Evolutionary conservation across 2,797 vertebrate genomes (phyloP).

Genomic region (Eospalax fontanierii): DNA sequence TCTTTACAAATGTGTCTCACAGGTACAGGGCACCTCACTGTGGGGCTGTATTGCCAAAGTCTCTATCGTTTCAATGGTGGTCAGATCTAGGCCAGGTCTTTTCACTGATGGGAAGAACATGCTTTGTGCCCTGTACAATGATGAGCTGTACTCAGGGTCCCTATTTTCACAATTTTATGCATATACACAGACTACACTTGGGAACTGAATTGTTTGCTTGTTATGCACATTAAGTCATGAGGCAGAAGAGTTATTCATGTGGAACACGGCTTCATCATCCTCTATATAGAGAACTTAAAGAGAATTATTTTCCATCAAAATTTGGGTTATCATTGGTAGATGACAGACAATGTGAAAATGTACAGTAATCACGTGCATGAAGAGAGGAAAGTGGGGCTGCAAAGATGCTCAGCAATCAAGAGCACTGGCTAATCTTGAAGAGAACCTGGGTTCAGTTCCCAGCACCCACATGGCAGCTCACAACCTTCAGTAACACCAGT

Average conservation of each 20-base stretch:
- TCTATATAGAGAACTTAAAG: not conserved
- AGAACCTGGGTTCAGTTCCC: too few relatives aligned
- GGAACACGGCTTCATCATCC: not conserved
- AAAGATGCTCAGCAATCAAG: too few relatives aligned
- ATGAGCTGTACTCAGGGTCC: not conserved
- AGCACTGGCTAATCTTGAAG: too few relatives aligned
- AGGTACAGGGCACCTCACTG: too few relatives aligned
- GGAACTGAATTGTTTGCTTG: too few relatives aligned
- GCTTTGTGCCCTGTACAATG: not conserved
- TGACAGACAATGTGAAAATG: not conserved
- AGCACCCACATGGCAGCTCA: too few relatives aligned
- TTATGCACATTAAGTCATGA: not conserved
- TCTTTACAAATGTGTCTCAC: too few relatives aligned
- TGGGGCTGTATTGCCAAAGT: not conserved
- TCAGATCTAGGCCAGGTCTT: not conserved
- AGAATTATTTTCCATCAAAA: not conserved
- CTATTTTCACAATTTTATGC: not conserved
- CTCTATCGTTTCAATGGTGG: not conserved
- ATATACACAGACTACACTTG: not conserved
- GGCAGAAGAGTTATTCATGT: not conserved
- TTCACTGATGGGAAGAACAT: not conserved
- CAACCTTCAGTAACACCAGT: too few relatives aligned
- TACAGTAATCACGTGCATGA: too few relatives aligned
- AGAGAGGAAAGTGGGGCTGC: too few relatives aligned
- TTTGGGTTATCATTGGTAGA: not conserved